Conservation (phyloP, 2,888 invertebrate genomes). For the Tineola bisselliella region DNA sequence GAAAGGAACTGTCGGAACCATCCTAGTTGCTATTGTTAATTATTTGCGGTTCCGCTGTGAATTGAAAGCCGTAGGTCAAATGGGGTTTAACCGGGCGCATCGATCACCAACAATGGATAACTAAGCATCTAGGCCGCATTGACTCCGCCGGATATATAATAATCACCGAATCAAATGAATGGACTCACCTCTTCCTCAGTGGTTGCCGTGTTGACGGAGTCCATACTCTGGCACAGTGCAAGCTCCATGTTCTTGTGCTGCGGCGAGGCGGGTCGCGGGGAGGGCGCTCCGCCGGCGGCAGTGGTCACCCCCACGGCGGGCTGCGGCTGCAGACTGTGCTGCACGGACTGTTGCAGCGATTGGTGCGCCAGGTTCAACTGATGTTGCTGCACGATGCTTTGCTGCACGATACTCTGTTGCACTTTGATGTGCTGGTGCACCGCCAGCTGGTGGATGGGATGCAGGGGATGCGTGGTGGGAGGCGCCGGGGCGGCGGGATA, state of each 20-base stretch:
- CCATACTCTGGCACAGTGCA: constrained; percentile 96
- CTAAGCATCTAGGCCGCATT: background rate
- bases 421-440: constrained; percentile 62
- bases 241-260: constrained; percentile 68
- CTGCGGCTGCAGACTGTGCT: constrained; percentile 38
- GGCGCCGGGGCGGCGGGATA: constrained; percentile 57
- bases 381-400: constrained; percentile 61
- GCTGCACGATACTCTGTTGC: constrained; percentile 62
- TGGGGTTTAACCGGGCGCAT: constrained; percentile 3
- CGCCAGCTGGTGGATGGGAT: constrained; percentile 56
- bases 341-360: constrained; percentile 52
- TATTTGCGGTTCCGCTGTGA: constrained; percentile 3
- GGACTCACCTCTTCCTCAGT: constrained; percentile 95
- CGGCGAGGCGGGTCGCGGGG: constrained; percentile 37
- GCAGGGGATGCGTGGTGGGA: constrained; percentile 47
- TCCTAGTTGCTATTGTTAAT: constrained; percentile 32
- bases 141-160: background rate
- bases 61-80: constrained; percentile 11
- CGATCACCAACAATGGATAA: constrained; percentile 1
- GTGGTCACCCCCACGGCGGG: constrained; percentile 38
- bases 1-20: constrained; percentile 27
- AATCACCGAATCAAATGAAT: background rate
- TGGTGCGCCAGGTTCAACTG: constrained; percentile 60
- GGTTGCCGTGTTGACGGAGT: constrained; percentile 94
- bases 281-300: constrained; percentile 58